These are phyloP conservation scores for Drosophila colorata DNA, from an alignment of 2,888 invertebrate species.

Conservation along the genomic window DNA sequence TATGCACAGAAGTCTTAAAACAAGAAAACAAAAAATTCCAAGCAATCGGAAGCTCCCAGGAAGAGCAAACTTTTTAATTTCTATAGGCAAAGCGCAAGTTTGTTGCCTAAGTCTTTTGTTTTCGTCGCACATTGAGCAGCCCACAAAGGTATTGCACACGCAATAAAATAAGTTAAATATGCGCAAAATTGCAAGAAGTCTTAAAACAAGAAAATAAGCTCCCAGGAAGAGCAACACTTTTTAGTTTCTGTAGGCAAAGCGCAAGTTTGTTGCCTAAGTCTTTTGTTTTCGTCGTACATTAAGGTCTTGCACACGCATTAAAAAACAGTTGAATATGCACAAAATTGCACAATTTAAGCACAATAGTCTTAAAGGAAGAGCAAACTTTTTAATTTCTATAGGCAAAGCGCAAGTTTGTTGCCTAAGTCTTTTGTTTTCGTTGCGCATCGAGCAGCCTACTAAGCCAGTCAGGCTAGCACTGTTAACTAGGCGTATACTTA, in stretches of 20 bases:
- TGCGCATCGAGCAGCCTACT: slow-evolving; percentile 14
- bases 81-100: slow-evolving; percentile 1
- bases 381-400: slow-evolving; percentile 3
- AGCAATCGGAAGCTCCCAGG: slow-evolving; percentile 26
- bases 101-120: slow-evolving; percentile 7
- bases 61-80: slow-evolving; percentile 11
- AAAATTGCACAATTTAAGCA: slow-evolving; percentile 47
- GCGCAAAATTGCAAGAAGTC: slow-evolving; percentile 44
- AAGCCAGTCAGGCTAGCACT: too few species aligned
- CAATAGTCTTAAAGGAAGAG: slow-evolving; percentile 31
- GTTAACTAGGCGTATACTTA: slow-evolving; percentile 15
- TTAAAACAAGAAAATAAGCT: slow-evolving; percentile 11
- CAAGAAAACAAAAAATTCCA: background rate
- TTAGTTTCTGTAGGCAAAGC: background rate
- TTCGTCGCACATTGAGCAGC: background rate
- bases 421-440: background rate
- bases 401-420: slow-evolving; percentile 8
- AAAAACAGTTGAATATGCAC: slow-evolving; percentile 24
- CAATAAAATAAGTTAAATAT: slow-evolving; percentile 30
- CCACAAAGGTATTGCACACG: slow-evolving; percentile 59
- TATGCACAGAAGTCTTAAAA: slow-evolving; percentile 23
- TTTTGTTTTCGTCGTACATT: background rate
- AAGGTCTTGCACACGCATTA: slow-evolving; percentile 56
- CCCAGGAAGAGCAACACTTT: slow-evolving; percentile 19
- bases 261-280: slow-evolving; percentile 13